These are phyloP conservation scores for Brachyalestes nurse DNA, from an alignment of 2,797 vertebrate species.

Conservation along the genomic window DNA sequence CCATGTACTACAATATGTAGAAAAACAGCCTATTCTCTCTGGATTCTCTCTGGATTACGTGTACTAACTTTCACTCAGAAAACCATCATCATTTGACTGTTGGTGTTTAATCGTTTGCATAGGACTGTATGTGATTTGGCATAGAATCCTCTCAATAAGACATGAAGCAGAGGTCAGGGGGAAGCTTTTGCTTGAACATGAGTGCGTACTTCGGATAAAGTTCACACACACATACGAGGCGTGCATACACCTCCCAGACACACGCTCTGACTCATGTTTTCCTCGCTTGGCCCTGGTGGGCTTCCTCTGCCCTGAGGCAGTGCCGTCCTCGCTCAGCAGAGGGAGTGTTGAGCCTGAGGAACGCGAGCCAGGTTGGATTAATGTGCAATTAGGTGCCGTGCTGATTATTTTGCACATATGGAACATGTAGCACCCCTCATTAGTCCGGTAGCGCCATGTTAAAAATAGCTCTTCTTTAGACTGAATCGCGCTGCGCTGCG, in stretches of 20 bases:
- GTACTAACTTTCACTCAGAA: no score
- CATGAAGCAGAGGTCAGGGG: conserved; percentile 1
- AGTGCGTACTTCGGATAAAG: background rate
- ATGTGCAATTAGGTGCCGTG: conserved; percentile 42
- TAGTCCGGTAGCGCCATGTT: conserved; percentile 25
- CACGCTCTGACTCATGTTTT: background rate
- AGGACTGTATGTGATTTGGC: background rate
- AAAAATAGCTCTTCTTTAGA: conserved; percentile 30
- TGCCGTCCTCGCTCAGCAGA: conserved; percentile 77
- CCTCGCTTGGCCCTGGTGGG: background rate
- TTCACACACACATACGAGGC: background rate
- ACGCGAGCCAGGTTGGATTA: conserved; percentile 7
- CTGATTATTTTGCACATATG: conserved; percentile 13
- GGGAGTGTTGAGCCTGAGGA: conserved; percentile 70
- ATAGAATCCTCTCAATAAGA: background rate
- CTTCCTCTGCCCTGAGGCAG: conserved; percentile 65
- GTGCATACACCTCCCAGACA: background rate
- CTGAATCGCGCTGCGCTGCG: background rate
- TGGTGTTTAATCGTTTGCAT: no score
- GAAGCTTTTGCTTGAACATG: conserved; percentile 2
- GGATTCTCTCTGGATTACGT: no score
- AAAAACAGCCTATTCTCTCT: no score
- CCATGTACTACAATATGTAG: no score
- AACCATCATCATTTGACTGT: no score
- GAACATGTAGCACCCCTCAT: conserved; percentile 4